Conservation (phyloP, 1,140 invertebrate species). For the Drosophila paulistorum region DNA sequence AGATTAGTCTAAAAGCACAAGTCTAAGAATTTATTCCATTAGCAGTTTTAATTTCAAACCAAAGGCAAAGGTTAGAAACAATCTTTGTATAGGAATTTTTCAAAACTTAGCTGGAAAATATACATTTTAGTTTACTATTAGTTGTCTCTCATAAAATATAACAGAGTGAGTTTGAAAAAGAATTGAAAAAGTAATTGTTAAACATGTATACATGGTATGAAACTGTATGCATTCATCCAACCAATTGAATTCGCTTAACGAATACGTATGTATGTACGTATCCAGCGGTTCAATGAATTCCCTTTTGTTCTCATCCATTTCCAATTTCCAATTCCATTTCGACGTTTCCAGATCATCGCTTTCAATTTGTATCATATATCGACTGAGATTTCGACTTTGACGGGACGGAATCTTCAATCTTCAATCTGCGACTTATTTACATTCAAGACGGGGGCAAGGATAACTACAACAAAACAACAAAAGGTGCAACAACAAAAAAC, state of each 20-base stretch:
- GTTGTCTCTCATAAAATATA: too few relatives aligned
- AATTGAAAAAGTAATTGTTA: too few relatives aligned
- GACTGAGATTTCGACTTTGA: constrained; percentile 63
- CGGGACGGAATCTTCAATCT: constrained; percentile 23
- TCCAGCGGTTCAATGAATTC: constrained; percentile 5
- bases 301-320: constrained; percentile 12
- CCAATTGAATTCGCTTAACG: constrained; percentile 15
- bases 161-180: too few relatives aligned
- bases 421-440: constrained; percentile 9
- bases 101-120: too few relatives aligned
- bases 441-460: constrained; percentile 11
- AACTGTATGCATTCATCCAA: neutral
- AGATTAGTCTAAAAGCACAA: too few relatives aligned
- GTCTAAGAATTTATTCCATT: too few relatives aligned
- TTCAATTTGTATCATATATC: constrained; percentile 76
- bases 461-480: constrained; percentile 6
- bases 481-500: neutral
- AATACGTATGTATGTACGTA: too few relatives aligned
- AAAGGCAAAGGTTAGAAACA: too few relatives aligned
- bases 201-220: neutral
- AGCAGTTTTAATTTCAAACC: too few relatives aligned
- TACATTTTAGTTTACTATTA: too few relatives aligned
- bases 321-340: constrained; percentile 27
- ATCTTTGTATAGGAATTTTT: too few relatives aligned
- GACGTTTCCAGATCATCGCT: constrained; percentile 79